These are phyloP conservation scores for Pseudanteris insignis DNA, from an alignment of 2,888 invertebrate species.

Conservation along the genomic window DNA sequence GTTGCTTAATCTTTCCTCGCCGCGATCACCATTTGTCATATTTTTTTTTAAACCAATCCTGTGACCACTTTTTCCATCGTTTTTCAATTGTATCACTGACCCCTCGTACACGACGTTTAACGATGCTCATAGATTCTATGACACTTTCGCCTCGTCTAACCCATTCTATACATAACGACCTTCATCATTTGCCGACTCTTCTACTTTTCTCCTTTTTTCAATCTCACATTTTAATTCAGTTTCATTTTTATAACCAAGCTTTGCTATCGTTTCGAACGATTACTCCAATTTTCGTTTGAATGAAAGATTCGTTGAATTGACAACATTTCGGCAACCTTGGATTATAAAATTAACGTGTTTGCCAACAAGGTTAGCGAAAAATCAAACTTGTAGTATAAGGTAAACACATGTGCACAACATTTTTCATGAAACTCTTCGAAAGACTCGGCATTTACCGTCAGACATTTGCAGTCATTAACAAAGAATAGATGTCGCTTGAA, in stretches of 20 bases:
- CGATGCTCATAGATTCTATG: no score
- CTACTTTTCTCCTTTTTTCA: no score
- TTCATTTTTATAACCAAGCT: no score
- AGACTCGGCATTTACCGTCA: slow-evolving; percentile 2
- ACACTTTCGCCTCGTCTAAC: no score
- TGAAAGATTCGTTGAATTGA: neutral
- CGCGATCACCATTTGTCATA: slow-evolving; percentile 24
- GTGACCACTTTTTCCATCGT: slow-evolving; percentile 1
- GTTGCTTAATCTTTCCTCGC: slow-evolving; percentile 13
- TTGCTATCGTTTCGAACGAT: no score
- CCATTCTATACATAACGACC: no score
- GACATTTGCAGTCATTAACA: slow-evolving; percentile 10
- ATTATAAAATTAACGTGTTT: slow-evolving; percentile 14
- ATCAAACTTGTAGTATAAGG: slow-evolving; percentile 8
- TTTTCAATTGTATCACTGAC: slow-evolving; percentile 12
- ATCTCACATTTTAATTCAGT: no score
- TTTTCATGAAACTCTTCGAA: slow-evolving; percentile 12
- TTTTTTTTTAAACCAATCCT: no score
- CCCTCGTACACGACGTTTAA: slow-evolving; percentile 6
- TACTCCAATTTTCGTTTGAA: neutral
- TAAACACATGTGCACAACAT: slow-evolving; percentile 12
- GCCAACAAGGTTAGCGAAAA: slow-evolving; percentile 15
- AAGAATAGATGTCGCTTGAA: slow-evolving; percentile 10
- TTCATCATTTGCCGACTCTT: no score
- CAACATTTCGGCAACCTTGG: slow-evolving; percentile 4